These are phyloP conservation scores for Pseudoatta argentina DNA, from an alignment of 1,140 invertebrate species.

Conservation along the genomic window DNA sequence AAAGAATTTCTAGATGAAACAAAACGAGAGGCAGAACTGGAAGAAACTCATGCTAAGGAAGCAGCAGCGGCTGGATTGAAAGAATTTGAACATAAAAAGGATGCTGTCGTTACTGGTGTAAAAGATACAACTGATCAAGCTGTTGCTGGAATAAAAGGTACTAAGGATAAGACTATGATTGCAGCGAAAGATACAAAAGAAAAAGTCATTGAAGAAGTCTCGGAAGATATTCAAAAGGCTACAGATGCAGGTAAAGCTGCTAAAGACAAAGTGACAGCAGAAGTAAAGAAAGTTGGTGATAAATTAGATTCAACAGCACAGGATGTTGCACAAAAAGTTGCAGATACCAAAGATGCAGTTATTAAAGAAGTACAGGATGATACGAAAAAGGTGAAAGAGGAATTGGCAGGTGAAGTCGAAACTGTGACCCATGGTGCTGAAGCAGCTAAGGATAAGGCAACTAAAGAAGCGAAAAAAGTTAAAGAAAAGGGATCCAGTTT, in stretches of 20 bases:
- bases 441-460: conserved; percentile 56
- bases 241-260: conserved; percentile 5
- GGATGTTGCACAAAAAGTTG: conserved; percentile 29
- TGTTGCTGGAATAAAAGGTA: conserved; percentile 56
- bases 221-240: conserved; percentile 27
- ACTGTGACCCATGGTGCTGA: not conserved
- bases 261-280: conserved; percentile 29
- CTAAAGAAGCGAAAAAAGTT: conserved; percentile 66
- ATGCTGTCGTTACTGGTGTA: not conserved
- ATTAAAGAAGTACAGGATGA: conserved; percentile 64
- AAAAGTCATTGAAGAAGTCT: conserved; percentile 38
- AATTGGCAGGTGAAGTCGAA: conserved; percentile 7
- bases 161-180: conserved; percentile 49
- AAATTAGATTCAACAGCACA: conserved; percentile 57
- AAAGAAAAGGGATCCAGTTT: conserved; percentile 73
- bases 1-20: conserved; percentile 56
- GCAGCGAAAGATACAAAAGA: conserved; percentile 50
- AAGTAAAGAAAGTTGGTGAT: conserved; percentile 2
- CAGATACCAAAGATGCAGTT: conserved; percentile 34
- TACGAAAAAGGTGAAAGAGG: conserved; percentile 41
- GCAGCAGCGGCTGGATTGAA: not conserved
- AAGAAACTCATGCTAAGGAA: conserved; percentile 65
- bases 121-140: conserved; percentile 43
- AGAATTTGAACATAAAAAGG: conserved; percentile 62
- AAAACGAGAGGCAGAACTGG: not conserved